Evolutionary conservation across 35 echinoderm and acorn worm genomes (phyloP), one percentile per base, ranked within the genome.

Genomic region (Stichopus chloronotus): DNA sequence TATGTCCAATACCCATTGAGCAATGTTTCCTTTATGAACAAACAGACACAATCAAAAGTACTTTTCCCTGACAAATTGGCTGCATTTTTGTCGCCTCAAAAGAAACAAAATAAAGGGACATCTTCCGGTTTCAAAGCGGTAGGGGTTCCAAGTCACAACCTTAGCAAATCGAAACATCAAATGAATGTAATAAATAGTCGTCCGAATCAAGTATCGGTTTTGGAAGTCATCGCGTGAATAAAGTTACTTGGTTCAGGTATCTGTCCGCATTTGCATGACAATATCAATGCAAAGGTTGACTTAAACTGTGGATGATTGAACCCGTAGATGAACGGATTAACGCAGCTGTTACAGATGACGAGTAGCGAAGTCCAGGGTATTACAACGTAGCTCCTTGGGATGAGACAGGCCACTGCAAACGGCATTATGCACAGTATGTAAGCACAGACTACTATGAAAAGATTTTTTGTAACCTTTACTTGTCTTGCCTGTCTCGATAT

Each of bases 291-390:
- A 61, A 96, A 96, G 5, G 87, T 88, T 57, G 59, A 55, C 77
- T 92, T 94, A 77, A 96, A 96, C 23, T 96, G 88, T 13, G 95
- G 95, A 59, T 96, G 95, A 17, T 94, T 94, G 12, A 91, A 9
- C 25, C 92, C 95, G 89, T 96, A 96, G 87, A 96, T 96, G 6
- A 96, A 63, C 7, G 95, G 95, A 58, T 94, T 94, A 54, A 94
- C 77, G 57, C 87, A 90, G 19, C 76, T 90, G 59, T 94, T 94
- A 20, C 81, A 58, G 9, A 90, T 57, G 6, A 90, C 55, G 84
- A 94, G 60, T 19, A 94, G 20, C 16, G 87, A 52, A 14, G 88
- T n/a, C 93, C 93, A 94, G 5, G 87, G 93, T 9, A 94, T 90
- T 6, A 76, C 93, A 13, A 83, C 78, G 43, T 94, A 79, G 77